Base-by-base conservation (phyloP, 2,888 invertebrate species). In the Hecatera dysodea region DNA sequence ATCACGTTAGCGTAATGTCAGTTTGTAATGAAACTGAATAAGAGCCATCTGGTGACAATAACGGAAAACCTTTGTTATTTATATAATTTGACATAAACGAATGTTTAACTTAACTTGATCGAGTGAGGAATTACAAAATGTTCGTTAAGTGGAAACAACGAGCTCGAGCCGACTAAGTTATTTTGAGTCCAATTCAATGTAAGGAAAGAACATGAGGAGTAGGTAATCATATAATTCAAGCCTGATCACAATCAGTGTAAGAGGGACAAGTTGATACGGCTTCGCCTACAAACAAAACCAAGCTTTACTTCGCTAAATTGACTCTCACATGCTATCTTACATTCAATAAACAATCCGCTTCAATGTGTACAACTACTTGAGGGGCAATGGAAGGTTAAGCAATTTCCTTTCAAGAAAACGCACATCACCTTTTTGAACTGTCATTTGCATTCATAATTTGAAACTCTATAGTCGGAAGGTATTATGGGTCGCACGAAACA, bases 231-330 rank as follows among this genome's bases (percentile, higher is more conserved):
- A 42, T 39, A 36, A 55, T 63, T 67, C 50, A 29, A 33, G 52
- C 57, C 29, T 15, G 55, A 69, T 62, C 44, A 24, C 56, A 63
- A 76, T 59, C 60, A 48, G n/a, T n/a, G 24, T 55, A 22, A 24
- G 8, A 56, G 46, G 48, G 55, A 62, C 61, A 59, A 46, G 42
- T 48, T 80, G 60, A 80, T 42, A 65, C 44, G 48, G 22, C 52
- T 53, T 42, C 81, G 77, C 70, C 64, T 80, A 65, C 69, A 29
- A 9, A 7, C 27, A 44, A 59, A 62, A 57, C 24, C n/a, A 64
- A n/a, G 27, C 36, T 24, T 33, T 42, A 75, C 57, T 65, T 44
- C 39, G 56, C 48, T 80, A 62, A 78, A 78, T 76, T 61, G 64
- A 46, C 57, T 22, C 19, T 59, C 44, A 55, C 69, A 22, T 36